A percentile compares a stretch with the other conserved stretches of the same genome.
Evolutionary conservation across 1,140 invertebrate species (phyloP).

Genomic region (Plectrocnemia conspersa): DNA sequence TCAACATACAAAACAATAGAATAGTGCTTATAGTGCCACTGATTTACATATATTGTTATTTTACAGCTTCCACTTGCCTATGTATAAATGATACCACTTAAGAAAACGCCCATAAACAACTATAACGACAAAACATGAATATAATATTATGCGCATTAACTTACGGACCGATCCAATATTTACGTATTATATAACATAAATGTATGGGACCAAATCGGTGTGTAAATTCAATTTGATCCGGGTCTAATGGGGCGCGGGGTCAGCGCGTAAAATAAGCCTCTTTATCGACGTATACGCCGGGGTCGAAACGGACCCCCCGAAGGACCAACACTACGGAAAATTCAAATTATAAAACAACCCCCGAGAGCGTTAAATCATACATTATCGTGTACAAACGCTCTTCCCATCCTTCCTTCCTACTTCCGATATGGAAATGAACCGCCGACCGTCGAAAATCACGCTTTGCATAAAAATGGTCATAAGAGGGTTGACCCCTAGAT

Average conservation of each 20-base stretch:
- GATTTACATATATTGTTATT: no score
- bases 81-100: no score
- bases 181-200: no score
- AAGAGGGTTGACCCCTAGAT: no score
- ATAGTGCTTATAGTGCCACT: no score
- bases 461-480: constrained; percentile 9
- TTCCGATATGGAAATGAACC: constrained; percentile 22
- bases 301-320: background rate
- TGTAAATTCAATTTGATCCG: constrained; percentile 5
- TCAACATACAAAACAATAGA: no score
- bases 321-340: background rate
- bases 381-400: constrained; percentile 10
- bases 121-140: no score
- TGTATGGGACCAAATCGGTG: background rate
- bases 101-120: no score
- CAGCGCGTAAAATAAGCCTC: background rate
- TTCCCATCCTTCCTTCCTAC: background rate
- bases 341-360: constrained; percentile 27
- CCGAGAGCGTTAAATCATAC: constrained; percentile 27
- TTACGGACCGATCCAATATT: no score
- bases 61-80: no score
- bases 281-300: background rate
- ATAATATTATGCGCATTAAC: no score
- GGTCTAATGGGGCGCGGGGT: background rate
- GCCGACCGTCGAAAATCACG: no score